Base-by-base conservation (phyloP, 1,140 invertebrate genomes). In the Listronotus oregonensis region DNA sequence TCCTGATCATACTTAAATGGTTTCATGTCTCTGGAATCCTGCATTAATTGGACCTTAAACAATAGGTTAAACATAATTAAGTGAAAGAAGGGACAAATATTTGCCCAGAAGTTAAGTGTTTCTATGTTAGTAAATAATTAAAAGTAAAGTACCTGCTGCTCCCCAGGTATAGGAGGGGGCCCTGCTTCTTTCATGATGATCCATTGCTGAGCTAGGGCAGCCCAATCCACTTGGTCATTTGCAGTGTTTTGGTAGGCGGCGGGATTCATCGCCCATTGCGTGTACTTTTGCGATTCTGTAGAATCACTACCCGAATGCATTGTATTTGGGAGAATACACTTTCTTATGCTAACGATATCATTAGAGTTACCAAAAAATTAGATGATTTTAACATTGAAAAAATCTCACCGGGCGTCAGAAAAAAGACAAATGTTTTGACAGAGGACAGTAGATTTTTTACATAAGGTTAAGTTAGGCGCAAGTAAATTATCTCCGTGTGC, bases 151-250 rank as follows among this genome's bases (percentile, higher is more conserved):
- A 63, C 82, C 80, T 44, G 83, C 77, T n/a, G 80, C 69, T 34
- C 80, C 70, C 34, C 82, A 9, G 68, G 70, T 40, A 75, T 70
- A 8, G 73, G 80, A 15, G 83, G 83, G 1, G 83, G 83, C 40
- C 82, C 81, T 14, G 86, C 84, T 77, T 95, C 93, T 75, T 96
- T 95, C 93, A 97, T 96, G 76, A 92, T 91, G 66, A 98, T 98
- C 96, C 96, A 97, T 86, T 97, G 95, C 75, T 97, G 95, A 14
- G 96, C 95, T 68, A 98, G 80, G 56, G 91, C 88, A 32, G 94
- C 95, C 95, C 96, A 97, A 80, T 98, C 95, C 56, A 97, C 95
- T 86, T 83, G 79, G 67, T 84, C 85, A 64, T 81, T 81, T 11
- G 74, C 54, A 65, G 84, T 77, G 75, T 83, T 84, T 78, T 78